Base-by-base conservation (phyloP, 2,113 vertebrate genomes). In the Marmota monax region DNA sequence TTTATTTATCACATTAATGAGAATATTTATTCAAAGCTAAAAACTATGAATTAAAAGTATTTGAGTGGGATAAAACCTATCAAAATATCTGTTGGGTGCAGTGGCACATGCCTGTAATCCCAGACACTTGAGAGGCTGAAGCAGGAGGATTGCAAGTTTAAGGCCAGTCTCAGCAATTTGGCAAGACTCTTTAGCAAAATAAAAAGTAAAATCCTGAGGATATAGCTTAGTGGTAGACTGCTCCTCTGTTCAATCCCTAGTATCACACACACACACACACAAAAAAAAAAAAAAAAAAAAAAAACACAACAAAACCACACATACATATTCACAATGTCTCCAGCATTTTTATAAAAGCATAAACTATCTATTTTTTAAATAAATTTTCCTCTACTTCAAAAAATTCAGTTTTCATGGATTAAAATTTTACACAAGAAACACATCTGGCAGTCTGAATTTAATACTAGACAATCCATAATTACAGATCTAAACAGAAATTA, bases 371-470 rank as follows among this genome's bases (percentile, higher is more conserved):
- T 82, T 82, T 67, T 85, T 65, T 42, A 92, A 93, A 22, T 74
- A 27, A 42, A 73, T 32, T 90, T 89, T 45, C 74, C 7, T 6
- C 13, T 23, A 9, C 3, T 25, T 1, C 4, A 4, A 17, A 12
- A 48, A 92, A 27, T 51, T 84, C 32, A 51, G 0, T 61, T 95
- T 34, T 65, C 34, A 13, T 53, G 56, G 56, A 76, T 92, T 88
- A 92, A 87, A 85, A 85, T 42, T 58, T 2, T 63, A 42, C n/a
- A 39, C 6, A 39, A 53, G 93, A 92, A 84, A 11, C 32, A 51
- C 65, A 94, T 82, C 17, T 92, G 58, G 74, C 3, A 90, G 48
- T 32, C 70, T 84, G 61, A 72, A 85, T 88, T 93, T 95, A 92
- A 94, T 94, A 67, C 7, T 11, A 48, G 70, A 85, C 37, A 61